These are phyloP conservation scores for Cabera pusaria DNA, from an alignment of 2,888 invertebrate genomes.

Conservation along the genomic window DNA sequence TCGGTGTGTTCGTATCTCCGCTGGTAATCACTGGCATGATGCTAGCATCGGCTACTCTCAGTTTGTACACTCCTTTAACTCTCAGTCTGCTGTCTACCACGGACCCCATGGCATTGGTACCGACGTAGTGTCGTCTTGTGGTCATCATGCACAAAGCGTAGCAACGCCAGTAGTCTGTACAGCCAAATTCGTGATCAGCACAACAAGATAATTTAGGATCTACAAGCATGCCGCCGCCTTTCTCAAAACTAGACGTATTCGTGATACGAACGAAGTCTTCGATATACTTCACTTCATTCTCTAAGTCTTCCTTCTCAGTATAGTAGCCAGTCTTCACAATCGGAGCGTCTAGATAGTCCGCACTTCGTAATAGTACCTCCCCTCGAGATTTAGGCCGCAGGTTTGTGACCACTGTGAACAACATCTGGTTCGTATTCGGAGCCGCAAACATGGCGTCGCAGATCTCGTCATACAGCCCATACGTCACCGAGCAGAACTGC, in stretches of 20 bases:
- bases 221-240: conserved; percentile 46
- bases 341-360: conserved; percentile 79
- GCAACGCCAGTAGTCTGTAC: conserved; percentile 85
- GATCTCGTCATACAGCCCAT: conserved; percentile 18
- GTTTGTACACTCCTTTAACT: conserved; percentile 83
- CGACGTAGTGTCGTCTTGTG: conserved; percentile 87
- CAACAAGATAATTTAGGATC: conserved; percentile 28
- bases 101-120: conserved; percentile 89
- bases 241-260: conserved; percentile 58
- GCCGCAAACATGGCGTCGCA: conserved; percentile 27
- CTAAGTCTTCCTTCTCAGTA: conserved; percentile 68
- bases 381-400: conserved; percentile 2
- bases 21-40: conserved; percentile 87
- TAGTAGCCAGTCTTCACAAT: conserved; percentile 83
- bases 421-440: too few relatives aligned
- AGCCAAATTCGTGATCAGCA: conserved; percentile 52
- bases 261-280: conserved; percentile 47
- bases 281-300: conserved; percentile 55
- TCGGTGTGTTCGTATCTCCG: conserved; percentile 88
- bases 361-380: conserved; percentile 70
- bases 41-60: conserved; percentile 88
- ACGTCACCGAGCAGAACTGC: conserved; percentile 25
- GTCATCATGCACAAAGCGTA: conserved; percentile 83
- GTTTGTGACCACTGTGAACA: background rate
- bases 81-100: conserved; percentile 85